Percentiles rank a stretch among this genome's conserved stretches.
These are phyloP conservation scores for Ciconia boyciana DNA, from an alignment of 2,113 vertebrate genomes.

Conservation along the genomic window DNA sequence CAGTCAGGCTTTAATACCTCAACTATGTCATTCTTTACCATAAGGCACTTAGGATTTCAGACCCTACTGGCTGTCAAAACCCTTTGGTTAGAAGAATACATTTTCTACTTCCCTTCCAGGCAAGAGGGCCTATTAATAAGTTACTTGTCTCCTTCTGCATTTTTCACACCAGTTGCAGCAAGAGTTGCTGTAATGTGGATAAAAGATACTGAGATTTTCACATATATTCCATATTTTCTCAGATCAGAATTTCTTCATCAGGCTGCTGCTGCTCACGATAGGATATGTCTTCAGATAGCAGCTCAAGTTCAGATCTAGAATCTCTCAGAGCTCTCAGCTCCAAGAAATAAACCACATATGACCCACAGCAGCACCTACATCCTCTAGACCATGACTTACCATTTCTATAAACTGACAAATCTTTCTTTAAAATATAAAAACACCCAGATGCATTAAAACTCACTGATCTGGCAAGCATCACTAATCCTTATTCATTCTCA, in stretches of 20 bases:
- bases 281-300: background rate
- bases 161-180: slow-evolving; percentile 9
- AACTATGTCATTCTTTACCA: background rate
- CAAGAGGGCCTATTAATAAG: background rate
- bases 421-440: background rate
- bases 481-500: background rate
- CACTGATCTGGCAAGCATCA: background rate
- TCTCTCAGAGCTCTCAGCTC: background rate
- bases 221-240: background rate
- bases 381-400: background rate
- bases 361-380: background rate
- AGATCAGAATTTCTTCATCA: background rate
- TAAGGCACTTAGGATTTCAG: background rate
- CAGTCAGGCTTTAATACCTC: background rate
- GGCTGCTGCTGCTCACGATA: background rate
- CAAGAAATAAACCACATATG: background rate
- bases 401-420: background rate
- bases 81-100: background rate
- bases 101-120: background rate
- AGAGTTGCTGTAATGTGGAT: background rate
- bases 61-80: background rate
- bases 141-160: background rate
- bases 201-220: background rate
- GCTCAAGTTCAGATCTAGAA: background rate
- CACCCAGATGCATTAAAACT: slow-evolving; percentile 1